Evolutionary conservation across 2,113 vertebrate genomes (phyloP), one percentile per base, ranked within the genome.

Genomic region (Panthera leo): DNA sequence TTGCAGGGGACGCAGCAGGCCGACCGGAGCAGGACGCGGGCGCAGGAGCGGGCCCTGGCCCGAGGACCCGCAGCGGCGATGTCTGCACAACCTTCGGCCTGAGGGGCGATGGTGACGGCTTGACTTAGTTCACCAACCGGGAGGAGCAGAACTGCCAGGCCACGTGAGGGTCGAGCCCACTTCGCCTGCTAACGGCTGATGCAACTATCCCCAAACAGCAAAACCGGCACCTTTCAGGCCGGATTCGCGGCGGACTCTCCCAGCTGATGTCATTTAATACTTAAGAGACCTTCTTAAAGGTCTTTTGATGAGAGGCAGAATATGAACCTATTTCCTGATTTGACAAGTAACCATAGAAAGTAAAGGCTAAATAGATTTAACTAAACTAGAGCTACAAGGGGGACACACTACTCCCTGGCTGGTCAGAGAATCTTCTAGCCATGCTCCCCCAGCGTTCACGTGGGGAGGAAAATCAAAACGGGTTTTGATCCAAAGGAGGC

Each of bases 21-120:
- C n/a, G 19, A n/a, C 58, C 70, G 2, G 84, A 31, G 51, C 51
- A 68, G 51, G 80, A 18, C 5, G 85, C 34, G n/a, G 53, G 21
- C 82, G 55, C 15, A 6, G 23, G 48, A 5, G 76, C 5, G 1
- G 31, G 2, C 0, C 1, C 0, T 16, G 95, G 85, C 36, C 78
- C 0, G 4, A 18, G 45, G 21, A 16, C 21, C 9, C 55, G 14
- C 19, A 8, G 65, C 34, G 11, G 21, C 25, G 0, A 21, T 8
- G 34, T 25, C 29, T 9, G 8, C 3, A 25, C 1, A 5, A 15
- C 68, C 31, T 27, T 45, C n/a, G 6, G 36, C 79, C 63, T 4
- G 34, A 7, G 2, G 51, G 61, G 14, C 0, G 31, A 27, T 0
- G 18, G 29, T 48, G 31, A 14, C 2, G 0, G 45, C 14, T 12